A percentile compares a stretch with the other conserved stretches of the same genome.
These are phyloP conservation scores for Steromphala cineraria DNA, from an alignment of 2,888 invertebrate genomes.

Conservation along the genomic window DNA sequence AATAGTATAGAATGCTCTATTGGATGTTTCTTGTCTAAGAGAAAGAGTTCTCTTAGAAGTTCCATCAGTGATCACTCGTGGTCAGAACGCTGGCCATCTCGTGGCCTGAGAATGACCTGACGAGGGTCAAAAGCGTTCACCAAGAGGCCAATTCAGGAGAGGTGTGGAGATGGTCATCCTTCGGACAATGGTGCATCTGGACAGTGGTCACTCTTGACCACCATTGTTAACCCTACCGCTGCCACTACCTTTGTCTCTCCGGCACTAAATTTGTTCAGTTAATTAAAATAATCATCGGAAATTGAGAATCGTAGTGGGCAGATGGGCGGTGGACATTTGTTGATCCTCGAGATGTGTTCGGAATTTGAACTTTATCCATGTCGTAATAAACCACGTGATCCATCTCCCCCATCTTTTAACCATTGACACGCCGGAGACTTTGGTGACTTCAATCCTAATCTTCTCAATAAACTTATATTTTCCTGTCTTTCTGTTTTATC, in stretches of 20 bases:
- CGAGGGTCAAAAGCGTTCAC: background rate
- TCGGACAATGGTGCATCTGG: background rate
- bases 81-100: background rate
- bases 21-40: no score
- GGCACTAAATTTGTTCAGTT: background rate
- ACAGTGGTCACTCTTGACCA: background rate
- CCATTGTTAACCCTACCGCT: background rate
- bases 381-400: background rate
- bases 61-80: background rate
- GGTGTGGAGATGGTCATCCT: background rate
- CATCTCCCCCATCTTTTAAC: background rate
- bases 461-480: no score
- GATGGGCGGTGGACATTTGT: background rate
- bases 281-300: background rate
- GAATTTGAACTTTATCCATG: background rate
- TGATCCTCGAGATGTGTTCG: background rate
- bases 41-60: no score
- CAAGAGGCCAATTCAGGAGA: background rate
- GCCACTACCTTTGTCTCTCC: background rate
- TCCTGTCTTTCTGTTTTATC: no score
- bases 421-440: no score
- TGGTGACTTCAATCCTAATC: no score
- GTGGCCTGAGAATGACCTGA: conserved; percentile 1
- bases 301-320: background rate
- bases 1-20: no score